Conservation (phyloP, 1,140 invertebrate species). For the Cheumatopsyche charites region DNA sequence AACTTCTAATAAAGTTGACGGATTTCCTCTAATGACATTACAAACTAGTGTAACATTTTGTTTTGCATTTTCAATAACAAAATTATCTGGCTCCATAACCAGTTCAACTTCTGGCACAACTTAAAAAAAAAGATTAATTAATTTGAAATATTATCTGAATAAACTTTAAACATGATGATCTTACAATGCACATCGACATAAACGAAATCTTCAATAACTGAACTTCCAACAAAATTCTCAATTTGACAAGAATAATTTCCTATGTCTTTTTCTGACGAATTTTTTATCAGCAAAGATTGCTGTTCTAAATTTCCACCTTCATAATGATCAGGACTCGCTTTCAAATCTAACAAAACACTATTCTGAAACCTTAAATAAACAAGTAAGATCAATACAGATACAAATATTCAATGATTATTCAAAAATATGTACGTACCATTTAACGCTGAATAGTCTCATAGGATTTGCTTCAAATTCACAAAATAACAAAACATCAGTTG, state of each 20-base stretch:
- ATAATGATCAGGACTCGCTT: constrained; percentile 67
- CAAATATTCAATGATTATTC: no score
- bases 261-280: constrained; percentile 76
- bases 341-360: constrained; percentile 67
- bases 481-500: constrained; percentile 72
- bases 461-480: constrained; percentile 86
- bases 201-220: constrained; percentile 70
- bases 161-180: constrained; percentile 51
- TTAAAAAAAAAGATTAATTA: constrained; percentile 52
- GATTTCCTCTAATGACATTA: constrained; percentile 74
- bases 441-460: constrained; percentile 71
- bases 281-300: constrained; percentile 75
- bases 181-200: constrained; percentile 81
- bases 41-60: constrained; percentile 83
- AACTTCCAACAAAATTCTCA: constrained; percentile 75
- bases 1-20: constrained; percentile 68
- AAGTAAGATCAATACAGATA: not conserved
- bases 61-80: constrained; percentile 78
- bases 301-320: constrained; percentile 74
- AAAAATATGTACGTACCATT: constrained; percentile 69
- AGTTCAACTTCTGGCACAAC: constrained; percentile 79
- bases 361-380: constrained; percentile 71
- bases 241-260: constrained; percentile 82
- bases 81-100: constrained; percentile 72
- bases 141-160: no score